phyloP scores from a whole-genome alignment of 1,140 invertebrate genomes.

The Panulirus ornatus region DNA sequence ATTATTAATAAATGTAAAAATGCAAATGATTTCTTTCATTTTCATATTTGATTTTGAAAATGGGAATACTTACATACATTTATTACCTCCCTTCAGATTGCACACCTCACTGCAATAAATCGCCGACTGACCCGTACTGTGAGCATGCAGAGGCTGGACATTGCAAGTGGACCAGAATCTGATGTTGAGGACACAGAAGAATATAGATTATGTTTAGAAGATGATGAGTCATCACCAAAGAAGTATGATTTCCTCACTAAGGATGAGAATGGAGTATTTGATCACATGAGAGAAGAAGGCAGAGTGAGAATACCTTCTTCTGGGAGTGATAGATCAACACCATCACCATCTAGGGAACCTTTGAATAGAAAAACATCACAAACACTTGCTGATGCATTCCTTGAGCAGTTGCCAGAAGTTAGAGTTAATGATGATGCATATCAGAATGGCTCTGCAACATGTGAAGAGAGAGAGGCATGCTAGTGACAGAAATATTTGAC shows the following conservation, averaged over 20 bases:
- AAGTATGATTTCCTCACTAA: slow-evolving; percentile 3
- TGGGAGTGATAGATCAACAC: slow-evolving; percentile 58
- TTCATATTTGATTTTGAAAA: too few relatives aligned
- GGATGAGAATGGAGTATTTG: slow-evolving; percentile 35
- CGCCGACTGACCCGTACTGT: slow-evolving; percentile 65
- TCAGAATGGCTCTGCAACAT: slow-evolving; percentile 65
- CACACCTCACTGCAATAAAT: slow-evolving; percentile 72
- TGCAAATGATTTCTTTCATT: too few relatives aligned
- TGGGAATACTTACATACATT: too few relatives aligned
- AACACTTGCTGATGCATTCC: slow-evolving; percentile 73
- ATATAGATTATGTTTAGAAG: slow-evolving; percentile 68
- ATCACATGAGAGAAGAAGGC: slow-evolving; percentile 6
- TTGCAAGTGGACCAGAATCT: slow-evolving; percentile 70
- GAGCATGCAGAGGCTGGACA: slow-evolving; percentile 65
- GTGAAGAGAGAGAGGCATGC: slow-evolving; percentile 58
- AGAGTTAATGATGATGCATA: slow-evolving; percentile 32
- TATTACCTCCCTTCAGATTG: slow-evolving; percentile 66
- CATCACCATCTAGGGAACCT: slow-evolving; percentile 36
- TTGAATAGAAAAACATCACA: slow-evolving; percentile 71
- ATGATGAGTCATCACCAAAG: slow-evolving; percentile 43
- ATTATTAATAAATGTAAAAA: too few relatives aligned
- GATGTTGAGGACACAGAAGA: slow-evolving; percentile 74
- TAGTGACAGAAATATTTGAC: slow-evolving; percentile 32
- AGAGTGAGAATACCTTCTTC: slow-evolving; percentile 52
- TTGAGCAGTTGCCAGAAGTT: slow-evolving; percentile 74